These are phyloP conservation scores for Drosophila nr. fundita DNA, from an alignment of 2,888 invertebrate species.

Conservation along the genomic window DNA sequence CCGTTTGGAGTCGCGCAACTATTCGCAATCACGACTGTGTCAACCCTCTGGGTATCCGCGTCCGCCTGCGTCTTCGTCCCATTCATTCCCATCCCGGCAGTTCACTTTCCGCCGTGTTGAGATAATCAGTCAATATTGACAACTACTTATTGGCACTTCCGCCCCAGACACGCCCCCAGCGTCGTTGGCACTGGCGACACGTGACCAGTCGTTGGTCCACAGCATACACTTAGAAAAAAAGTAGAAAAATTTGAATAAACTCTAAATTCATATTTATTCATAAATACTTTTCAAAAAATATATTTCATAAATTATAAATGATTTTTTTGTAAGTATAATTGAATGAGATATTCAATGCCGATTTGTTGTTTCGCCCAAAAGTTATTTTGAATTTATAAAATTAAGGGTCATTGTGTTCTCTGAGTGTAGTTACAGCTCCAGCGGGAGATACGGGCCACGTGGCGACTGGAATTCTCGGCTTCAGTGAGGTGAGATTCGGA, in stretches of 20 bases:
- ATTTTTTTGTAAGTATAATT: background rate
- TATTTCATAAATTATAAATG: background rate
- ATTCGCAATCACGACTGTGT: conserved; percentile 67
- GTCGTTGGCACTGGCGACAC: conserved; percentile 50
- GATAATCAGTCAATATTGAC: conserved; percentile 84
- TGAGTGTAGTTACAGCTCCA: conserved; percentile 7
- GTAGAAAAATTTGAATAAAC: background rate
- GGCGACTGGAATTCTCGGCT: conserved; percentile 35
- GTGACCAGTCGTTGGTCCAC: conserved; percentile 45
- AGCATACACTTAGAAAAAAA: background rate
- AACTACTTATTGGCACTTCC: conserved; percentile 84
- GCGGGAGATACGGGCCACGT: conserved; percentile 50
- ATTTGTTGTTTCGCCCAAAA: background rate
- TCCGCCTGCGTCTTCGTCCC: too few species aligned
- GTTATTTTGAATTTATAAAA: background rate
- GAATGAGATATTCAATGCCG: background rate
- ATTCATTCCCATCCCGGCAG: conserved; percentile 1
- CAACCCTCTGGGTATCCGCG: conserved; percentile 11
- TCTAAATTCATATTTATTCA: background rate
- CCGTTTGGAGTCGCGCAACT: conserved; percentile 66
- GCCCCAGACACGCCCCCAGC: conserved; percentile 41
- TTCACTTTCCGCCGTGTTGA: conserved; percentile 58
- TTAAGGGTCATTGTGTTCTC: background rate
- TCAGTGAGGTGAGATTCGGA: background rate
- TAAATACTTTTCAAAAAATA: background rate